These are phyloP conservation scores for Pterois miles DNA, from an alignment of 2,797 vertebrate species.

Conservation along the genomic window DNA sequence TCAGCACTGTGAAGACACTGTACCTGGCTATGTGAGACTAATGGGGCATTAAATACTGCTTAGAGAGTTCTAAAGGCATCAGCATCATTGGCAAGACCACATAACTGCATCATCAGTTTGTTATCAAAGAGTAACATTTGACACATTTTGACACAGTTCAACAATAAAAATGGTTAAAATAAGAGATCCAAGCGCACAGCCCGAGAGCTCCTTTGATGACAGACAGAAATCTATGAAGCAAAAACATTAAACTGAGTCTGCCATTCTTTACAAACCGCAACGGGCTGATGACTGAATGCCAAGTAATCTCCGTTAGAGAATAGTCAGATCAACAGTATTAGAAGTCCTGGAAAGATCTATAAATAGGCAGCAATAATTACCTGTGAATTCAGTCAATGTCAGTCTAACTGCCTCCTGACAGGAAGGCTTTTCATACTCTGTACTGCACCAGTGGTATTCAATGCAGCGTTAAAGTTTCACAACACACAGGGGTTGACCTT, in stretches of 20 bases:
- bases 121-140: constrained; percentile 33
- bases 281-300: constrained; percentile 16
- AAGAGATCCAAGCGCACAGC: constrained; percentile 14
- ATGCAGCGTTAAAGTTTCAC: not conserved
- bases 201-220: constrained; percentile 26
- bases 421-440: not conserved
- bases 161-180: constrained; percentile 24
- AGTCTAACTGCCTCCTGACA: constrained; percentile 20
- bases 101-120: not conserved
- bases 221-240: constrained; percentile 43
- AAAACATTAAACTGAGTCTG: constrained; percentile 49
- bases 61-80: constrained; percentile 16
- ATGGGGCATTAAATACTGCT: constrained; percentile 12
- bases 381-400: constrained; percentile 32
- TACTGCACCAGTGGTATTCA: not conserved
- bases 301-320: constrained; percentile 50
- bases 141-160: constrained; percentile 32
- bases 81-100: constrained; percentile 33
- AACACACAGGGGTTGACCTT: constrained; percentile 3
- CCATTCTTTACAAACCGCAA: constrained; percentile 41
- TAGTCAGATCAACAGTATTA: constrained; percentile 49
- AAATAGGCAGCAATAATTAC: constrained; percentile 57
- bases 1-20: not conserved
- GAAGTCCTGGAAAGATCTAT: constrained; percentile 48
- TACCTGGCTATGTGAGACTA: not conserved